Evolutionary conservation across 2,113 vertebrate species (phyloP).

Genomic region (Eulacestoma nigropectus): DNA sequence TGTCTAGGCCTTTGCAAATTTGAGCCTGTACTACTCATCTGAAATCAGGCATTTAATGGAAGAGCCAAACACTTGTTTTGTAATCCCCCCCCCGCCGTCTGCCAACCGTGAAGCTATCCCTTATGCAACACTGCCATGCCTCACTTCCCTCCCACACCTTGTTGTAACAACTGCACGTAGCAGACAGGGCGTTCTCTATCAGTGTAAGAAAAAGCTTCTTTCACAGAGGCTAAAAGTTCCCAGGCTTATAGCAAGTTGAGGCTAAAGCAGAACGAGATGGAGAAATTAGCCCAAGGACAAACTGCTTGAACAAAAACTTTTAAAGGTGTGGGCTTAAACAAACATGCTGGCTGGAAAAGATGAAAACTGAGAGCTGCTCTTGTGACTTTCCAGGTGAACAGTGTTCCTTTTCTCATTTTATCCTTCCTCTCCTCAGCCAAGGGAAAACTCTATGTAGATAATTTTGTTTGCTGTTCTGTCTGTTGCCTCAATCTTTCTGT

Average conservation of each 20-base stretch:
- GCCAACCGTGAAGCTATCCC: not conserved
- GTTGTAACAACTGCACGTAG: not conserved
- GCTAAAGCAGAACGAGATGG: not conserved
- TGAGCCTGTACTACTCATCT: not conserved
- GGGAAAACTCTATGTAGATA: not conserved
- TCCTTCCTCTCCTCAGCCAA: not conserved
- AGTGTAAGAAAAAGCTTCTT: not conserved
- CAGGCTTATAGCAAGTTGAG: not conserved
- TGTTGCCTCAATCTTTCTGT: not conserved
- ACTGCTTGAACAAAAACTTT: conserved; percentile 8
- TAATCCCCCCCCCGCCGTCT: not conserved
- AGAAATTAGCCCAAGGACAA: conserved; percentile 27
- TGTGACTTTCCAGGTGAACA: not conserved
- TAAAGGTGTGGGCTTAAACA: conserved; percentile 15
- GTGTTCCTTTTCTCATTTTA: not conserved
- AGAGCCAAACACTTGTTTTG: not conserved
- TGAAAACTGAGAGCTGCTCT: not conserved
- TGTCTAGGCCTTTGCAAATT: not conserved
- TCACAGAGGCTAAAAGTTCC: not conserved
- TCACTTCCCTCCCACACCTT: not conserved
- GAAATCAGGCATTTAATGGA: not conserved
- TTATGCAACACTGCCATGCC: not conserved
- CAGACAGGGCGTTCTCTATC: not conserved
- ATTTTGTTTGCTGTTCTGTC: conserved; percentile 19
- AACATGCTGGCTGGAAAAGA: not conserved